Evolutionary conservation across 1,140 invertebrate genomes (phyloP).

Genomic region (Lineus longissimus): DNA sequence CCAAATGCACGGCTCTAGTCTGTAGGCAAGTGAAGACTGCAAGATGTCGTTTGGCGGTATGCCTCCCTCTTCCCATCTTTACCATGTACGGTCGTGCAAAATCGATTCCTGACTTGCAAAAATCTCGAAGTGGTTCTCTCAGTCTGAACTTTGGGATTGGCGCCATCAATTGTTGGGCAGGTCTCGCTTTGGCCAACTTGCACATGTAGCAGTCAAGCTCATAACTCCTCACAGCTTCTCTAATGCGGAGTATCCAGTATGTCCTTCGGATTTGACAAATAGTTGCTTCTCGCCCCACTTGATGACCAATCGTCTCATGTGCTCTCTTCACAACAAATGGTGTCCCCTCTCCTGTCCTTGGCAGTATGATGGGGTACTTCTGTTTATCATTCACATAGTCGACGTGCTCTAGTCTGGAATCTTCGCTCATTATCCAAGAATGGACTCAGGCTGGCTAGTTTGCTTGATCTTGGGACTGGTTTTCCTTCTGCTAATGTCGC

Average conservation of each 20-base stretch:
- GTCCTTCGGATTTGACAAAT: neutral
- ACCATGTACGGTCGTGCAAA: too few species aligned
- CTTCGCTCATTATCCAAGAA: conserved; percentile 8
- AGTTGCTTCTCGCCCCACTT: neutral
- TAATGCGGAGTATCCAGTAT: neutral
- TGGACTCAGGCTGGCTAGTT: conserved; percentile 12
- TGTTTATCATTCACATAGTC: conserved; percentile 10
- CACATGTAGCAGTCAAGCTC: neutral
- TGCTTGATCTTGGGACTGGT: conserved; percentile 4
- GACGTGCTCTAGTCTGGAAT: conserved; percentile 3
- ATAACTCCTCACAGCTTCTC: neutral
- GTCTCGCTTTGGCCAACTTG: neutral
- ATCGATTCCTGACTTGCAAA: neutral
- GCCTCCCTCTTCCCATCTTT: too few species aligned
- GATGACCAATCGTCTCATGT: conserved; percentile 10
- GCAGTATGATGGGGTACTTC: conserved; percentile 18
- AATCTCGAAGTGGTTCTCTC: neutral
- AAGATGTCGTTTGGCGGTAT: too few species aligned
- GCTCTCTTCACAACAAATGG: conserved; percentile 16
- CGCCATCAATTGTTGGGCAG: conserved; percentile 10
- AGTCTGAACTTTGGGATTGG: neutral
- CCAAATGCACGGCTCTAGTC: too few species aligned
- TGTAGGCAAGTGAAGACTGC: too few species aligned
- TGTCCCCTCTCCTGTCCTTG: conserved; percentile 11
- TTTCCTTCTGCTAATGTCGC: neutral